These are phyloP conservation scores for Acrobasis suavella DNA, from an alignment of 2,888 invertebrate species.

Conservation along the genomic window DNA sequence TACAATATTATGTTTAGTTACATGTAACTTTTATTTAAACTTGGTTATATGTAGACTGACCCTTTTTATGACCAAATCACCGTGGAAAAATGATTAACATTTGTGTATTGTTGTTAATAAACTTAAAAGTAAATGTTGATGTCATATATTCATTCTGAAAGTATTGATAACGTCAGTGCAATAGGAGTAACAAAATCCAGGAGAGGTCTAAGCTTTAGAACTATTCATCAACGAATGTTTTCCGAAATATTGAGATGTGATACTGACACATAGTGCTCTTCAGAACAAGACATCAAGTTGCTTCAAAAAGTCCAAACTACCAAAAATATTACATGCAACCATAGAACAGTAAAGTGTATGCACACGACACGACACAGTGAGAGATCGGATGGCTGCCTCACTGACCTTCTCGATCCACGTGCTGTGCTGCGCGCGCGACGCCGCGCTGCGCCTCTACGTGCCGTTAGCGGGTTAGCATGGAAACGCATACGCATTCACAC, in stretches of 20 bases:
- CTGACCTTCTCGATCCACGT: constrained; percentile 95
- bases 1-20: not conserved
- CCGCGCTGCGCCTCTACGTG: constrained; percentile 76
- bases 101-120: too few relatives aligned
- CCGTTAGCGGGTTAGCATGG: constrained; percentile 82
- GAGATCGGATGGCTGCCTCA: constrained; percentile 37
- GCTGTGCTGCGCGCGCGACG: constrained; percentile 82
- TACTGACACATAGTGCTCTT: not conserved
- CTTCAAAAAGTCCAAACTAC: not conserved
- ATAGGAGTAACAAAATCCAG: too few relatives aligned
- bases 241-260: not conserved
- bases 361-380: constrained; percentile 25
- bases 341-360: constrained; percentile 3
- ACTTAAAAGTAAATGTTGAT: too few relatives aligned
- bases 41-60: not conserved
- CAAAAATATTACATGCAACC: constrained; percentile 16
- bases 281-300: constrained; percentile 12
- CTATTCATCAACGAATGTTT: too few relatives aligned
- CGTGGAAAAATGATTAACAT: too few relatives aligned
- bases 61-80: too few relatives aligned
- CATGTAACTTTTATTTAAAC: constrained; percentile 4
- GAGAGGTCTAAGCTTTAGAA: too few relatives aligned
- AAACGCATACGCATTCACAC: constrained; percentile 78
- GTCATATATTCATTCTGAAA: too few relatives aligned
- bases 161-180: too few relatives aligned